Base-by-base conservation (phyloP, 2,888 invertebrate genomes). In the Chrysolina americana region DNA sequence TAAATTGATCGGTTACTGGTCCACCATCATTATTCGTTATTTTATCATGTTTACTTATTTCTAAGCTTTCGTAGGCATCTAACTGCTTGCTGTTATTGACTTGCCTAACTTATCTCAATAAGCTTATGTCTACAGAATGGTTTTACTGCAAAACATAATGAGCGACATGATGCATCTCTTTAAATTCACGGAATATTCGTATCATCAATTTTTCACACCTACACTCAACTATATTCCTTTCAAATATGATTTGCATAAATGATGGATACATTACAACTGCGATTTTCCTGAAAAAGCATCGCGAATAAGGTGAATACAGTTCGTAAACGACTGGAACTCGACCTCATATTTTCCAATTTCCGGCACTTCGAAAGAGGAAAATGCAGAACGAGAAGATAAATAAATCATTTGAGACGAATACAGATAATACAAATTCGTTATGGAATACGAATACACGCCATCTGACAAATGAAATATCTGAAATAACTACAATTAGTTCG, bases 301-400 rank as follows among this genome's bases (percentile, higher is more conserved):
- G 21, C 15, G 21, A 23, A 56, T 56, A 19, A 21, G 21, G 23
- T 8, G 6, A 56, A 11, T 56, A 23, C 56, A 21, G 56, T 56
- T 13, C 21, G 23, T 56, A 56, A 56, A 56, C 23, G 56, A 23
- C 56, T 23, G 13, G 15, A 53, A 56, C 56, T 56, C 8, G 21
- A 56, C 13, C 23, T 56, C 21, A 56, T 56, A 56, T 56, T 56
- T 56, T 11, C 53, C 53, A 56, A 56, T 56, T 56, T 56, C 56
- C 56, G 56, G 10, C 56, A 23, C 2, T 53, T 19, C 56, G 56
- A 23, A 23, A 21, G 1, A 23, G 56, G 13, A 56, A 56, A 56
- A 56, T 56, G 15, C 23, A 19, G 56, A 56, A 56, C 11, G 47
- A 23, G 56, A 15, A 56, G 13, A 21, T 56, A 23, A 21, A 21